Evolutionary conservation across 2,888 invertebrate species (phyloP).

Genomic region (Machimus atricapillus): DNA sequence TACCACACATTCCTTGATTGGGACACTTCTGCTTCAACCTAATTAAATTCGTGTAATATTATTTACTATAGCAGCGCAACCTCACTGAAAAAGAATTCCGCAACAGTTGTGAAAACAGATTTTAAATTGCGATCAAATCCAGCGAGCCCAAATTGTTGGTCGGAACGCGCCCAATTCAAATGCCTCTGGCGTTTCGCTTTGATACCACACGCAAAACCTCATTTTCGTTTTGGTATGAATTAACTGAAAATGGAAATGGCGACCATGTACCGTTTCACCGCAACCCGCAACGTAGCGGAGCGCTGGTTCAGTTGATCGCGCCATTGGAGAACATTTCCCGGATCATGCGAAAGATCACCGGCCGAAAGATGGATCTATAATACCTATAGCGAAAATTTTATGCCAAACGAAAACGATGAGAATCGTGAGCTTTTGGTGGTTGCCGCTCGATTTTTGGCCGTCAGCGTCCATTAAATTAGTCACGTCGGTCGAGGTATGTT

Average conservation of each 20-base stretch:
- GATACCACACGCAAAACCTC: neutral
- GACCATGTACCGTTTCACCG: neutral
- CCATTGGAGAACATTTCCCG: neutral
- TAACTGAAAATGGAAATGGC: neutral
- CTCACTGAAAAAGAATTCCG: neutral
- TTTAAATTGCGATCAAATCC: neutral
- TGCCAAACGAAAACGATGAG: neutral
- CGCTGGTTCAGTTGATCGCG: neutral
- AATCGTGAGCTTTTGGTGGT: neutral
- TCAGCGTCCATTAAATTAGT: neutral
- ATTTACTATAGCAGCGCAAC: neutral
- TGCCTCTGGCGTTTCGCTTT: neutral
- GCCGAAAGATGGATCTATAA: neutral
- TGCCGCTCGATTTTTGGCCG: neutral
- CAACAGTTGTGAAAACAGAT: neutral
- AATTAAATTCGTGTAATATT: neutral
- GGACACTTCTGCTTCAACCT: neutral
- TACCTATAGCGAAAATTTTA: neutral
- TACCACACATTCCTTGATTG: neutral
- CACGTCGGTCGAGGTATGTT: neutral
- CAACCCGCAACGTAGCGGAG: neutral
- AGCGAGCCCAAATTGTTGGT: neutral
- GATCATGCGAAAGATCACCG: neutral
- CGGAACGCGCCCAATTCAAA: neutral
- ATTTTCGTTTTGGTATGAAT: neutral